These are phyloP conservation scores for Procapra przewalskii DNA, from an alignment of 2,113 vertebrate genomes.

Conservation along the genomic window DNA sequence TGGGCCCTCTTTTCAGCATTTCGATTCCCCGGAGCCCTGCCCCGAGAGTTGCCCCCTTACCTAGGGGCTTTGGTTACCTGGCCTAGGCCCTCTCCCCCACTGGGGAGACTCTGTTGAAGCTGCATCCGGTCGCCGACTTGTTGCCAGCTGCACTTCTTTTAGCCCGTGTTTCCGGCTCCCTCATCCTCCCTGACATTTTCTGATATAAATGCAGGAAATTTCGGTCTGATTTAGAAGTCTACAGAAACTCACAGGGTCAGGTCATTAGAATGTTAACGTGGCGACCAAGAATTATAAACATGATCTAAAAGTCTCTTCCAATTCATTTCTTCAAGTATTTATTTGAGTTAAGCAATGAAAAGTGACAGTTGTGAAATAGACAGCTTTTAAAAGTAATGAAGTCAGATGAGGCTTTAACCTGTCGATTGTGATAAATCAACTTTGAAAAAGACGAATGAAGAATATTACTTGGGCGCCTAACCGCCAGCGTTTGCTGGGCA, in stretches of 20 bases:
- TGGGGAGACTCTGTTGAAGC: not conserved
- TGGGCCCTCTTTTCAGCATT: not conserved
- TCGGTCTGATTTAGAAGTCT: conserved; percentile 28
- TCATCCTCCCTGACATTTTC: conserved; percentile 53
- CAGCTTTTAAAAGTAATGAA: conserved; percentile 86
- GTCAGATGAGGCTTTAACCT: conserved; percentile 85
- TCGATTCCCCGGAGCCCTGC: not conserved
- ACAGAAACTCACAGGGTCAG: conserved; percentile 64
- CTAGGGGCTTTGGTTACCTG: no score
- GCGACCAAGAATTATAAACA: conserved; percentile 79
- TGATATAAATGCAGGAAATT: not conserved
- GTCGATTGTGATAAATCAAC: conserved; percentile 83
- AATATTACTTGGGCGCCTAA: conserved; percentile 74
- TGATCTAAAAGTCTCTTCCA: conserved; percentile 79
- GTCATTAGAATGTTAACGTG: conserved; percentile 75
- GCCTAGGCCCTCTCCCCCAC: not conserved
- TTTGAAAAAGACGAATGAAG: conserved; percentile 79
- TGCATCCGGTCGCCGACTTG: accelerated
- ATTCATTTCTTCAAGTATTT: conserved; percentile 81
- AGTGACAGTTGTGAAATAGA: conserved; percentile 83
- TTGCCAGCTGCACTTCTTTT: not conserved
- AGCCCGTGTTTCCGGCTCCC: not conserved
- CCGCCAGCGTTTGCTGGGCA: conserved; percentile 36
- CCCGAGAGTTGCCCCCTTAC: accelerated
- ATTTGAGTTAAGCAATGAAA: conserved; percentile 83